phyloP scores from a whole-genome alignment of 2,888 invertebrate species.

The Alentia gelatinosa region DNA sequence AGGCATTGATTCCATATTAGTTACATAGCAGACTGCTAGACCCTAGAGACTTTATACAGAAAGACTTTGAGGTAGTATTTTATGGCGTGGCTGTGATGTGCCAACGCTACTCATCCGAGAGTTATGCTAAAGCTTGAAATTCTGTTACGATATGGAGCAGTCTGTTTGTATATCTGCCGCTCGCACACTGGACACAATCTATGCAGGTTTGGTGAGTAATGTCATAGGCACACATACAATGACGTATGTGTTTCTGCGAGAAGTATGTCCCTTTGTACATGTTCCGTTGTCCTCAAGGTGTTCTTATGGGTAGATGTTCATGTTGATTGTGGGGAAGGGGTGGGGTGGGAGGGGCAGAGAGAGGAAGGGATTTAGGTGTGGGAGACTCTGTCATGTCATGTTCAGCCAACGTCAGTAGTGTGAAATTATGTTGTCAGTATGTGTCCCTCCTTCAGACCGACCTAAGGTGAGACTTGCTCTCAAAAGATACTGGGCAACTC shows the following conservation, averaged over 20 bases:
- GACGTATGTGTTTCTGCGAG: not conserved
- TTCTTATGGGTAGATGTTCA: not conserved
- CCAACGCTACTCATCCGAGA: not conserved
- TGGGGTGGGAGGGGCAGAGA: too few relatives aligned
- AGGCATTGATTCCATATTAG: too few relatives aligned
- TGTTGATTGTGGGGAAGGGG: not conserved
- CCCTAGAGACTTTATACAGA: not conserved
- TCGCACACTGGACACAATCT: not conserved
- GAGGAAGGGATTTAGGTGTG: too few relatives aligned
- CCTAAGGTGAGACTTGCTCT: too few relatives aligned
- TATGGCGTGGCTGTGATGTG: slow-evolving; percentile 22
- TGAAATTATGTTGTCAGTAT: too few relatives aligned
- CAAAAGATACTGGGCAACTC: too few relatives aligned
- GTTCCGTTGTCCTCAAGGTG: slow-evolving; percentile 21
- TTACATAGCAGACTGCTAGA: too few relatives aligned
- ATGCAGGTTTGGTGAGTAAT: slow-evolving; percentile 3
- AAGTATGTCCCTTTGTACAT: not conserved
- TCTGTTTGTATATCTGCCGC: not conserved
- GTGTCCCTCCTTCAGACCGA: too few relatives aligned
- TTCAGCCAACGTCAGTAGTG: not conserved
- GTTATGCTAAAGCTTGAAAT: slow-evolving; percentile 22
- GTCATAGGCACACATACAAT: not conserved
- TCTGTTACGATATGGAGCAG: not conserved
- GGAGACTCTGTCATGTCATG: not conserved
- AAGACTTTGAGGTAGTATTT: not conserved